A percentile compares a stretch with the other conserved stretches of the same genome.
Conservation (phyloP, 1,140 invertebrate genomes). For the Ostrea denselamellosa region DNA sequence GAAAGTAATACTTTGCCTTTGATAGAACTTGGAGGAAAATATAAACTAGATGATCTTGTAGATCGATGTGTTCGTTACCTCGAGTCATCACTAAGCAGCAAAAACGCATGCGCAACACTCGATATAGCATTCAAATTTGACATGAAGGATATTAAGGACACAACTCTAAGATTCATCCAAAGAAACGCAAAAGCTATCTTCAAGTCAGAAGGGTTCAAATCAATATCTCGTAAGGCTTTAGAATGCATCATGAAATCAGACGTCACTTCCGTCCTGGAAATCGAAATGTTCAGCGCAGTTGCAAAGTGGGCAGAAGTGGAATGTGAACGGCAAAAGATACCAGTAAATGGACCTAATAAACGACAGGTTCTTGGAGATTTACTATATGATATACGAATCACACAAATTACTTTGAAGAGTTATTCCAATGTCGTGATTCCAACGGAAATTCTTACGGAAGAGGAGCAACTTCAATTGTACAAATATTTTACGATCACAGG, state of each 20-base stretch:
- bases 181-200: constrained; percentile 52
- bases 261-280: constrained; percentile 38
- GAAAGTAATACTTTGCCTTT: constrained; percentile 43
- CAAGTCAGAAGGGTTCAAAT: constrained; percentile 41
- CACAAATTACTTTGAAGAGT: constrained; percentile 37
- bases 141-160: constrained; percentile 29
- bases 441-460: constrained; percentile 46
- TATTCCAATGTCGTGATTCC: constrained; percentile 49
- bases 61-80: constrained; percentile 46
- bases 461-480: constrained; percentile 50
- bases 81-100: constrained; percentile 41
- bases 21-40: constrained; percentile 50
- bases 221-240: constrained; percentile 36
- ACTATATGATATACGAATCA: constrained; percentile 46
- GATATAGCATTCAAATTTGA: constrained; percentile 47
- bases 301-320: constrained; percentile 50
- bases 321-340: constrained; percentile 18
- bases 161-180: constrained; percentile 47
- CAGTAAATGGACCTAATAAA: constrained; percentile 11
- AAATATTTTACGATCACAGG: constrained; percentile 47
- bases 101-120: constrained; percentile 46
- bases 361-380: constrained; percentile 44
- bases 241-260: constrained; percentile 49
- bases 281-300: constrained; percentile 48
- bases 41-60: constrained; percentile 42